phyloP scores from a whole-genome alignment of 2,888 invertebrate species.

The Drosophila algonquin region DNA sequence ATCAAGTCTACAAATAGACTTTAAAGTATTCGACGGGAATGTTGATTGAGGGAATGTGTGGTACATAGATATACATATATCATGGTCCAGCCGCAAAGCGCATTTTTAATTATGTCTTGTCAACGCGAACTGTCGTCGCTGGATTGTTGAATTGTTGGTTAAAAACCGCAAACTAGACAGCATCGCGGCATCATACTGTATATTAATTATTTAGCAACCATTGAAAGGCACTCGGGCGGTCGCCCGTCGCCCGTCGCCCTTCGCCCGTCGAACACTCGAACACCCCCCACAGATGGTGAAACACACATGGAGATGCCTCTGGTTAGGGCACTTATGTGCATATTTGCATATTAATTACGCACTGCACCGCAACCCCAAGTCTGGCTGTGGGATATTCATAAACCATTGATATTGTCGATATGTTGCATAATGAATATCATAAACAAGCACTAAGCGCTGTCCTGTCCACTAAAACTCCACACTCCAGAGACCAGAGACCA shows the following conservation, averaged over 20 bases:
- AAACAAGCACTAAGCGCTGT: slow-evolving; percentile 61
- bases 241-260: neutral
- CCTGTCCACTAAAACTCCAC: neutral
- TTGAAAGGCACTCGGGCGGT: slow-evolving; percentile 36
- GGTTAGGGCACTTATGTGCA: slow-evolving; percentile 61
- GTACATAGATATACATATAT: neutral
- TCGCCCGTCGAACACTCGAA: slow-evolving; percentile 9
- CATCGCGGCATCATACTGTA: slow-evolving; percentile 7
- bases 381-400: slow-evolving; percentile 62
- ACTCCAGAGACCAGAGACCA: neutral
- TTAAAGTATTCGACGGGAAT: slow-evolving; percentile 9
- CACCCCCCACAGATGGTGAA: slow-evolving; percentile 4
- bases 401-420: slow-evolving; percentile 75
- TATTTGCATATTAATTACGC: slow-evolving; percentile 76
- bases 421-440: slow-evolving; percentile 76
- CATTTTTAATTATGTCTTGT: slow-evolving; percentile 67
- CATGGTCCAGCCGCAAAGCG: slow-evolving; percentile 23
- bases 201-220: slow-evolving; percentile 64
- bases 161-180: slow-evolving; percentile 48
- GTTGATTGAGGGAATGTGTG: neutral
- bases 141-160: slow-evolving; percentile 8
- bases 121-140: slow-evolving; percentile 39
- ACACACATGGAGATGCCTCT: slow-evolving; percentile 12
- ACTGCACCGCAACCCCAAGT: slow-evolving; percentile 59
- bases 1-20: neutral